A percentile compares a stretch with the other conserved stretches of the same genome.
Evolutionary conservation across 2,797 vertebrate genomes (phyloP).

Genomic region (Dipus sagitta): DNA sequence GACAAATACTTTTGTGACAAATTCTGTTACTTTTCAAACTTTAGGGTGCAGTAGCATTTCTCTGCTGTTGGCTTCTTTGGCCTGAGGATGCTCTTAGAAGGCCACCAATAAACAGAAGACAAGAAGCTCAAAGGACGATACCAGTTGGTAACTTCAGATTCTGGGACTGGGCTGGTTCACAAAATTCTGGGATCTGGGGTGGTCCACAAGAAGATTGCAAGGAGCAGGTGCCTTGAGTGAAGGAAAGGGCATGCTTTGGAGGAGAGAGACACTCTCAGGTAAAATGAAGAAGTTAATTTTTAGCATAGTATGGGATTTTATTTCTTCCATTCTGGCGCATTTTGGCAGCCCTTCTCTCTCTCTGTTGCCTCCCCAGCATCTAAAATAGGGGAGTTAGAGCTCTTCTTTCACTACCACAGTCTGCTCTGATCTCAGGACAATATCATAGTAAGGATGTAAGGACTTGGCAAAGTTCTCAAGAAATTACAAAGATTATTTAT

Average conservation of each 20-base stretch:
- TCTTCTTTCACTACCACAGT: constrained; percentile 1
- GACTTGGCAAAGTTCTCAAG: constrained; percentile 40
- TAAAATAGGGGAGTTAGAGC: constrained; percentile 24
- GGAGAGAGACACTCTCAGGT: not conserved
- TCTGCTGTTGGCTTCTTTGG: not conserved
- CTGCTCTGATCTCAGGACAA: not conserved
- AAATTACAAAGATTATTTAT: constrained; percentile 59
- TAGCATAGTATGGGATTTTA: not conserved
- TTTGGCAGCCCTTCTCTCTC: not conserved
- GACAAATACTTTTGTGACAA: not conserved
- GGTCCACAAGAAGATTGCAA: not conserved
- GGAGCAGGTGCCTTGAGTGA: not conserved
- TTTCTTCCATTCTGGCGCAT: not conserved
- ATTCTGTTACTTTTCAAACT: not conserved
- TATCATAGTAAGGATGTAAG: constrained; percentile 6
- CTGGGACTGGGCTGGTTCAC: constrained; percentile 3
- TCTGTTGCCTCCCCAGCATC: not conserved
- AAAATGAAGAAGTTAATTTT: constrained; percentile 30
- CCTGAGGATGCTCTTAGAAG: not conserved
- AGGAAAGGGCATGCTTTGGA: not conserved
- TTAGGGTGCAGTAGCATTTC: not conserved
- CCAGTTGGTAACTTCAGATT: not conserved
- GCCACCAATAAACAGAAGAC: not conserved
- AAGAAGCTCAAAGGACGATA: constrained; percentile 24
- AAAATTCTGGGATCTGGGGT: constrained; percentile 15